Evolutionary conservation across 2,113 vertebrate genomes (phyloP).

Genomic region (Felis chaus): DNA sequence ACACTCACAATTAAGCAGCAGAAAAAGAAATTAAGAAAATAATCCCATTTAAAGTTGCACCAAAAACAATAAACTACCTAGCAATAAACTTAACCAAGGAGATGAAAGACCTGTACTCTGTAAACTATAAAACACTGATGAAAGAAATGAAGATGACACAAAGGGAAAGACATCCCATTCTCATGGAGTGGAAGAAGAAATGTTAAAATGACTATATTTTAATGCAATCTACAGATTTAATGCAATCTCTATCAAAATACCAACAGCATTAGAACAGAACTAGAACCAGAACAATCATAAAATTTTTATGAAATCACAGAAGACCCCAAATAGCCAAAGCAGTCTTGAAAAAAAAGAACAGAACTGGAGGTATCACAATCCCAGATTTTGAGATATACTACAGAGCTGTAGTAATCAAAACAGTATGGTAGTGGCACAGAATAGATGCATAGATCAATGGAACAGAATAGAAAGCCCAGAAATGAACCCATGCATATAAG

Average conservation of each 20-base stretch:
- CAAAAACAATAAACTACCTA: neutral
- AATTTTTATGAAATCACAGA: neutral
- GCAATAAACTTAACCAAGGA: neutral
- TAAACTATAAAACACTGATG: neutral
- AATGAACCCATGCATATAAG: neutral
- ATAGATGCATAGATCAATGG: neutral
- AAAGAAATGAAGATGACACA: neutral
- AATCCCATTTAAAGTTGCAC: neutral
- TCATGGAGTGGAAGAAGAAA: neutral
- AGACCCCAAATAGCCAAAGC: neutral
- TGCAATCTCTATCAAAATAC: neutral
- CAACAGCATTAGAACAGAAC: neutral
- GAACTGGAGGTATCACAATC: neutral
- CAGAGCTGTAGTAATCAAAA: neutral
- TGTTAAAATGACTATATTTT: neutral
- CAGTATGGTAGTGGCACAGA: neutral
- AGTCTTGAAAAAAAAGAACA: neutral
- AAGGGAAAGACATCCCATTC: neutral
- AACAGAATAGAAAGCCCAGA: neutral
- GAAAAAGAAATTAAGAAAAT: neutral
- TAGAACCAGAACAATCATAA: neutral
- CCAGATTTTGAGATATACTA: neutral
- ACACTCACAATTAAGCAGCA: neutral
- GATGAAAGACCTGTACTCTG: neutral
- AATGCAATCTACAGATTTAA: neutral